Evolutionary conservation across 2,888 invertebrate species (phyloP).

Genomic region (Zaprionus bogoriensis): DNA sequence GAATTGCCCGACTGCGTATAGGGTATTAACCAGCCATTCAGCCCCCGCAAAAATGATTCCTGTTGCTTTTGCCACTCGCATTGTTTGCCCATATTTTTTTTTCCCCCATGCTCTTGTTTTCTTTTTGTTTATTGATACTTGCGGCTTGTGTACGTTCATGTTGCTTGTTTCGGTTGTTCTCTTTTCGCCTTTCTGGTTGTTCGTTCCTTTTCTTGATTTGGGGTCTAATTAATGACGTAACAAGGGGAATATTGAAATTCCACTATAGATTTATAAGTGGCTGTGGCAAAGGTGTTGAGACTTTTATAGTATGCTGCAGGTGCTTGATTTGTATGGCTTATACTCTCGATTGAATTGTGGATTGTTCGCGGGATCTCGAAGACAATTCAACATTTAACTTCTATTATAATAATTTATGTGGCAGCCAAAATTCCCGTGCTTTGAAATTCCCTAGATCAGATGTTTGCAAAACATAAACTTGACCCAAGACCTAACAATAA

Average conservation of each 20-base stretch:
- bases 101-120: background rate
- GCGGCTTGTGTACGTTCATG: constrained; percentile 17
- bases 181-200: background rate
- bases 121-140: constrained; percentile 43
- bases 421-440: too few species aligned
- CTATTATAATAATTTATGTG: too few species aligned
- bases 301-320: constrained; percentile 34
- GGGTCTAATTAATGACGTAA: constrained; percentile 44
- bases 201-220: background rate
- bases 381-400: too few species aligned
- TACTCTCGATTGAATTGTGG: background rate
- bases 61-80: constrained; percentile 20
- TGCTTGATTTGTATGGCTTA: background rate
- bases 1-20: too few species aligned
- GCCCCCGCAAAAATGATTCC: background rate
- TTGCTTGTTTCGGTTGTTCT: constrained; percentile 11
- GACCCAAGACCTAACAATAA: too few species aligned
- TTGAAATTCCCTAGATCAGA: too few species aligned
- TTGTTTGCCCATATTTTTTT: constrained; percentile 20
- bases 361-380: background rate
- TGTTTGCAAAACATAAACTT: too few species aligned
- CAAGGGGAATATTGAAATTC: constrained; percentile 17
- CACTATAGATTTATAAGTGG: constrained; percentile 31
- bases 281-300: constrained; percentile 36
- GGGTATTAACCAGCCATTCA: background rate